These are phyloP conservation scores for Sebastes minor DNA, from an alignment of 2,797 vertebrate species.

Conservation along the genomic window DNA sequence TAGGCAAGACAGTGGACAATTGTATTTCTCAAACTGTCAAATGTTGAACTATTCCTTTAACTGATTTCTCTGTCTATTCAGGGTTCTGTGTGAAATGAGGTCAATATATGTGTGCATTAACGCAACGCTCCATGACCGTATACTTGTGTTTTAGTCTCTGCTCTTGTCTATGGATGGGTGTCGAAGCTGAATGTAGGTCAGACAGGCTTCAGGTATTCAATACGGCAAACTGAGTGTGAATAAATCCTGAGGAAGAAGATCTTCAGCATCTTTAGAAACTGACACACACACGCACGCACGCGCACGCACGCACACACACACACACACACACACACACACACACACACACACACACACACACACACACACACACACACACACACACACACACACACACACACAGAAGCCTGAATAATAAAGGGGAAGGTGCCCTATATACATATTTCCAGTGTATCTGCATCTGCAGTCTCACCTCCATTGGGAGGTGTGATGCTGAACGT, in stretches of 20 bases:
- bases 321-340: background rate
- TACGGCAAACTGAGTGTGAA: conserved; percentile 8
- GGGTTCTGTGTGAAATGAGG: background rate
- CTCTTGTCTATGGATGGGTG: background rate
- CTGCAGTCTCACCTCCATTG: conserved; percentile 6
- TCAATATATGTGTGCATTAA: background rate
- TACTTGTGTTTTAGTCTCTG: background rate
- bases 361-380: background rate
- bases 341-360: background rate
- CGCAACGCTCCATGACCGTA: background rate
- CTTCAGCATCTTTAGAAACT: conserved; percentile 6
- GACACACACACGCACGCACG: background rate
- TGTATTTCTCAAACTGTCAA: too few species aligned
- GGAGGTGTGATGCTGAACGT: background rate
- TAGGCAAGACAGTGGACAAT: too few species aligned
- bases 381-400: background rate
- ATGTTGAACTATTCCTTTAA: too few species aligned
- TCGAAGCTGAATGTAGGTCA: conserved; percentile 59
- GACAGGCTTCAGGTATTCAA: conserved; percentile 29
- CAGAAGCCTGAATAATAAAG: background rate
- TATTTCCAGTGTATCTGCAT: conserved; percentile 25
- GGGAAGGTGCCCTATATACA: conserved; percentile 40
- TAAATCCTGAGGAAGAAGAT: background rate
- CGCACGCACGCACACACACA: background rate
- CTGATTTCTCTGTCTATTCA: background rate